These are phyloP conservation scores for Cynoglossus semilaevis DNA, from an alignment of 2,113 vertebrate species.

Conservation along the genomic window DNA sequence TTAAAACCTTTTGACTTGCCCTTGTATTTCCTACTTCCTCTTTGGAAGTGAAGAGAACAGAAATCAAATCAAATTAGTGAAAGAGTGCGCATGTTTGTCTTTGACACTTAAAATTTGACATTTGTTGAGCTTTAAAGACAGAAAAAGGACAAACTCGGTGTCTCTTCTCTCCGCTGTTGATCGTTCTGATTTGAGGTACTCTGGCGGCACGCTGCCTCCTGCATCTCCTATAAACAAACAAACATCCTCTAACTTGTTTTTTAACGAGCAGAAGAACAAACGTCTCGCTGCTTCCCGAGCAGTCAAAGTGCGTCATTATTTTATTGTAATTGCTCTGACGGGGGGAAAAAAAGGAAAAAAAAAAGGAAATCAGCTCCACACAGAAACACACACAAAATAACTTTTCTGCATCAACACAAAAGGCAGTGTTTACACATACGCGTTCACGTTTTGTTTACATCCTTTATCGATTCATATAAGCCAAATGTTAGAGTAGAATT, in stretches of 20 bases:
- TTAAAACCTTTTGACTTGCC: too few species aligned
- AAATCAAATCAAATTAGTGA: not conserved
- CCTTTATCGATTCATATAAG: slow-evolving; percentile 46
- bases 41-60: not conserved
- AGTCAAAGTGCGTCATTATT: slow-evolving; percentile 40
- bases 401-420: slow-evolving; percentile 18
- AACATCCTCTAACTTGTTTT: slow-evolving; percentile 46
- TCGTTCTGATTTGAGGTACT: slow-evolving; percentile 51
- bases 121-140: slow-evolving; percentile 28
- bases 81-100: slow-evolving; percentile 23
- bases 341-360: too few species aligned
- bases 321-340: slow-evolving; percentile 51
- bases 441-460: slow-evolving; percentile 68
- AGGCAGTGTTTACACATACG: slow-evolving; percentile 61
- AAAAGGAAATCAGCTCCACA: slow-evolving; percentile 34
- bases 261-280: slow-evolving; percentile 61
- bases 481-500: slow-evolving; percentile 30
- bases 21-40: too few species aligned
- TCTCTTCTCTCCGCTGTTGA: slow-evolving; percentile 30
- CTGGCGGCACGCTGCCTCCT: slow-evolving; percentile 57
- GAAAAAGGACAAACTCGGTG: slow-evolving; percentile 10
- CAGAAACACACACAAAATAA: slow-evolving; percentile 20
- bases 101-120: slow-evolving; percentile 33
- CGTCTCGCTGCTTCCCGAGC: slow-evolving; percentile 49
- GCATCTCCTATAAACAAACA: slow-evolving; percentile 39